Base-by-base conservation (phyloP, 2,888 invertebrate species). In the Polia nebulosa region DNA sequence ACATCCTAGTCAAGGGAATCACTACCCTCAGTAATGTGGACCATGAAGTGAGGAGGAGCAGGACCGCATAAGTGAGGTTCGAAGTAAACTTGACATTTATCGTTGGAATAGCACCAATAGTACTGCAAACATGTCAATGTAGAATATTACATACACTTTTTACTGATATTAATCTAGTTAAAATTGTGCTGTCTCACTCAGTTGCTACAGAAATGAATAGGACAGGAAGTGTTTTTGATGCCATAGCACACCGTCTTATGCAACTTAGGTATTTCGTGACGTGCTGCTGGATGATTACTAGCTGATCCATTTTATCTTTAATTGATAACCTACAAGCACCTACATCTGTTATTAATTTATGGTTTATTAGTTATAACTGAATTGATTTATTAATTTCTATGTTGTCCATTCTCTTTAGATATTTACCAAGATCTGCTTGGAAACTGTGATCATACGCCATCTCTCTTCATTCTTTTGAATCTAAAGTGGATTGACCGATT, bases 271-370 rank as follows among this genome's bases (percentile, higher is more conserved):
- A 44, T 44, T 66, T 55, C 25, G 20, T 55, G 44, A 25, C 27
- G 15, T n/a, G 6, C 34, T 3, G 11, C 34, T 3, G 13, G 11
- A 25, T 51, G n/a, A 44, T 55, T 44, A 47, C 17, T 5, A 11
- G 34, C 41, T 57, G 65, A 73, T 45, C 36, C 25, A 11, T 36
- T 39, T 67, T 66, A 72, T 59, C 75, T 15, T 0, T n/a, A n/a
- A 44, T 22, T 39, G 74, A 74, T 72, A 65, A 72, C 72, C 74
- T 73, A 44, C 17, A 20, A 41, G 34, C 32, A 25, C 20, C 17
- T 39, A 64, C 11, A 69, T 44, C 8, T n/a, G 45, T 57, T 36
- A 72, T 72, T 20, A 36, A 55, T 49, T 36, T 11, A 55, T 63
- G 20, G 0, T 29, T 39, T 34, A 34, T 39, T 34, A 41, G n/a